Base-by-base conservation (phyloP, 2,888 invertebrate genomes). In the Entomobrya multifasciata region DNA sequence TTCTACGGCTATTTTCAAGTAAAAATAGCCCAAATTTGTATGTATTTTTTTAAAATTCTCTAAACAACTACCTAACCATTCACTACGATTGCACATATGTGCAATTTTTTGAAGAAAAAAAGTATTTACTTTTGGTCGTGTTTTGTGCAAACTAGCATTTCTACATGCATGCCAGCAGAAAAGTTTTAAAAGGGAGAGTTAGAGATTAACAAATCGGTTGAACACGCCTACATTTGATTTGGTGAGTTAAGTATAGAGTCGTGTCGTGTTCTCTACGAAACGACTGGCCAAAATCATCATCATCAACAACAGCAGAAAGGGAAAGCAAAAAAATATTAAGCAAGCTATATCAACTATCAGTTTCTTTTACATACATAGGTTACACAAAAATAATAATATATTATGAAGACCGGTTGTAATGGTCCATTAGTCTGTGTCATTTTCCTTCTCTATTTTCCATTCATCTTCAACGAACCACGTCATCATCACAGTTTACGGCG, bases 341-440 rank as follows among this genome's bases (percentile, higher is more conserved):
- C 3, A 60, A 36, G 17, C 10, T 1, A 67, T 44, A 20, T n/a
- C 15, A n/a, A 2, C 15, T 49, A 49, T 49, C 3, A 15, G 49
- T 49, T 10, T 17, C 41, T 20, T 41, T 44, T 27, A 25, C 62
- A 30, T 36, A 62, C 10, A 67, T 44, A 44, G 20, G 20, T 13
- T 41, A 15, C 8, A 20, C 8, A 57, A 3, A 4, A n/a, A 2
- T 25, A n/a, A 13, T 57, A 25, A 57, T 10, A 57, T 57, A 57
- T 2, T n/a, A 57, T 20, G 41, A n/a, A n/a, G 36, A 25, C 47
- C 47, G 25, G 41, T 17, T 67, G 86, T 74, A 76, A 86, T 80
- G 86, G 60, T 81, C 78, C 81, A 86, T 86, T 80, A 81, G 74
- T 86, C 80, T 47, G 52, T 76, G 76, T 86, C 86, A 86, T 81